Conservation (phyloP, 2,113 vertebrate genomes). For the Tenebrosternarchus preto region DNA sequence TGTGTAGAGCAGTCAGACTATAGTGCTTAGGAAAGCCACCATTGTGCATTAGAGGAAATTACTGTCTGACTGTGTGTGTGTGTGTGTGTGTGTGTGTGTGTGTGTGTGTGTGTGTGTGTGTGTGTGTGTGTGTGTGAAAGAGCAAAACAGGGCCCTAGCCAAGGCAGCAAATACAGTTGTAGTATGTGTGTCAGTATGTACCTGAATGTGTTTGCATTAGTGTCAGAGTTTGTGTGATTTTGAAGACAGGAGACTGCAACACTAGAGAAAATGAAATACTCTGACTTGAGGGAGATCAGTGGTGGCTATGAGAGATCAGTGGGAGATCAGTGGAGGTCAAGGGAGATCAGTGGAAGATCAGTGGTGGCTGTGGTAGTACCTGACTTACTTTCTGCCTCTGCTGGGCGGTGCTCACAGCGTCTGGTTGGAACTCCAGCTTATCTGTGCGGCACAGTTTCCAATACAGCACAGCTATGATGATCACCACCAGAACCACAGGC, state of each 20-base stretch:
- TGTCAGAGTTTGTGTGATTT: no score
- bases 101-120: neutral
- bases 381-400: slow-evolving; percentile 91
- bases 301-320: no score
- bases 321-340: no score
- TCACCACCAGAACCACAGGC: slow-evolving; percentile 84
- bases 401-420: slow-evolving; percentile 89
- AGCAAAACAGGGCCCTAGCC: neutral
- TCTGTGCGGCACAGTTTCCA: slow-evolving; percentile 97
- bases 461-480: slow-evolving; percentile 92
- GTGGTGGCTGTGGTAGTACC: no score
- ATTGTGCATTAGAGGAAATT: neutral
- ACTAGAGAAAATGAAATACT: neutral
- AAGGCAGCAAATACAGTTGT: neutral
- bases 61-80: neutral
- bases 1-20: neutral
- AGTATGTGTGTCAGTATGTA: no score
- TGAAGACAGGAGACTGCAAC: neutral
- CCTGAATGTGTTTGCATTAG: no score
- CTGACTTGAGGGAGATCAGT: neutral
- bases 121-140: neutral
- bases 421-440: slow-evolving; percentile 96
- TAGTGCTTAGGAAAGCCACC: neutral
- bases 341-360: no score
- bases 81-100: slow-evolving; percentile 8